These are phyloP conservation scores for Syrrhaptes paradoxus DNA, from an alignment of 2,113 vertebrate species.

Conservation along the genomic window DNA sequence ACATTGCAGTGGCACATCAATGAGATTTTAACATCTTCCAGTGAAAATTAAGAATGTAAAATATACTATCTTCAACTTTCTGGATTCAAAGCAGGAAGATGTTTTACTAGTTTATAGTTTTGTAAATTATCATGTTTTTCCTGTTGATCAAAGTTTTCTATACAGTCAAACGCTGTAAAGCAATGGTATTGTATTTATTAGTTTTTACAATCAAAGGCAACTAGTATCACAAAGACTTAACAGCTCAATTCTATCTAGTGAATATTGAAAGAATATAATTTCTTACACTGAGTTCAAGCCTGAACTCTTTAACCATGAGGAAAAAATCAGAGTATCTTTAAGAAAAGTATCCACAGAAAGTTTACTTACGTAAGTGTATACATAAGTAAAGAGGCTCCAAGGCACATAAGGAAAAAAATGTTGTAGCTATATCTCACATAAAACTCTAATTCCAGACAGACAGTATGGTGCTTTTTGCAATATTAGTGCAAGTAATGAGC, in stretches of 20 bases:
- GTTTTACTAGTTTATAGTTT: background rate
- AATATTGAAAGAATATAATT: background rate
- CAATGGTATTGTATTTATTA: background rate
- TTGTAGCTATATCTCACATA: background rate
- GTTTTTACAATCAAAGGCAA: background rate
- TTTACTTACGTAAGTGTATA: background rate
- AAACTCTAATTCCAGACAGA: background rate
- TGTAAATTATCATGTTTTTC: background rate
- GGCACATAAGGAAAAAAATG: background rate
- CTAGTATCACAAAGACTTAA: background rate
- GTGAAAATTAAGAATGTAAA: background rate
- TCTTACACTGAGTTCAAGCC: background rate
- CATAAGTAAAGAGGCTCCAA: background rate
- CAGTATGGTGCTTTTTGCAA: background rate
- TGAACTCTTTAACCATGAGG: background rate
- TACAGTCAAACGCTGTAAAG: background rate
- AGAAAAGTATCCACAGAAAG: background rate
- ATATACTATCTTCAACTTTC: background rate
- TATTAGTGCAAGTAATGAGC: background rate
- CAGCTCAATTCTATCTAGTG: background rate
- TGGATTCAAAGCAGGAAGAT: background rate
- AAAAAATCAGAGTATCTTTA: background rate
- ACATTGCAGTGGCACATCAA: background rate
- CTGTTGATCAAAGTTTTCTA: background rate
- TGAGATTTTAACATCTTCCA: background rate